These are phyloP conservation scores for Lichenostomus cassidix DNA, from an alignment of 2,113 vertebrate species.

Conservation along the genomic window DNA sequence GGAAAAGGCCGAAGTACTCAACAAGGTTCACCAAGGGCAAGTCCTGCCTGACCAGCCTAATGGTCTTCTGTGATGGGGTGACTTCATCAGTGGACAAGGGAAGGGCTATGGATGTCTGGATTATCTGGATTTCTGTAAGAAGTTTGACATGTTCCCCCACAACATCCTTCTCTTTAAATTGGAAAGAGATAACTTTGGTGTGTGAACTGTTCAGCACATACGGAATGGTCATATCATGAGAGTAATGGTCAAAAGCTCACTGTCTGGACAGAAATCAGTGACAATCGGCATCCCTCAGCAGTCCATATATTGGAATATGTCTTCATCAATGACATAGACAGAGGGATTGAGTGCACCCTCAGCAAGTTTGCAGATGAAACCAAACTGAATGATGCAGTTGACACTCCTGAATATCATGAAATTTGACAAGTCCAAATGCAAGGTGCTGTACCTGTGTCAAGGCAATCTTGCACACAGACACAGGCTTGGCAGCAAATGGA, in stretches of 20 bases:
- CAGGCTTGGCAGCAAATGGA: neutral
- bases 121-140: neutral
- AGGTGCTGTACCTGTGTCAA: neutral
- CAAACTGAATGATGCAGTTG: neutral
- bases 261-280: neutral
- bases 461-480: neutral
- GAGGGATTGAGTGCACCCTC: no score
- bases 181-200: neutral
- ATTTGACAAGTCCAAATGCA: neutral
- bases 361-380: neutral
- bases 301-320: neutral
- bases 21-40: neutral
- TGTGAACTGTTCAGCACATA: neutral
- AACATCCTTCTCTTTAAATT: neutral
- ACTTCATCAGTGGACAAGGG: neutral
- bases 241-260: neutral
- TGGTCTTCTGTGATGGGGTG: neutral
- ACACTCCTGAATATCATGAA: neutral
- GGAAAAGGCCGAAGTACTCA: neutral
- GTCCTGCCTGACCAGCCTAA: neutral
- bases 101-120: neutral
- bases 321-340: neutral
- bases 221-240: neutral
- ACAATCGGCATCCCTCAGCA: neutral
- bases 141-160: neutral